These are phyloP conservation scores for Andrena flavipes DNA, from an alignment of 2,888 invertebrate genomes.

Conservation along the genomic window DNA sequence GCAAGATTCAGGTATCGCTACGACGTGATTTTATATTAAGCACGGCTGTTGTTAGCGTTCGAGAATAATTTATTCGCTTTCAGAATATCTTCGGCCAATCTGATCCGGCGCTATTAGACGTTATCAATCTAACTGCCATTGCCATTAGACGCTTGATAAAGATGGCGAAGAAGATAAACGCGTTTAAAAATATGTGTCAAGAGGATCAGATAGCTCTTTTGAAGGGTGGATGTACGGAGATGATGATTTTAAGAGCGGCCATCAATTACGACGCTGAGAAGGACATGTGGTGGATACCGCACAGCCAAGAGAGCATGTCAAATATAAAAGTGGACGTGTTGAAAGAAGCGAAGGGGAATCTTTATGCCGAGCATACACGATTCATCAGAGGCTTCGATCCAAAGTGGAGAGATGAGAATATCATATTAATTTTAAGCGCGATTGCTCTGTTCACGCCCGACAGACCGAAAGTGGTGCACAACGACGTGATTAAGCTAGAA, in stretches of 20 bases:
- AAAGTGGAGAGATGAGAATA: slow-evolving; percentile 95
- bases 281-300: slow-evolving; percentile 96
- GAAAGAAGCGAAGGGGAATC: slow-evolving; percentile 95
- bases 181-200: slow-evolving; percentile 97
- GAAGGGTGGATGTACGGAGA: slow-evolving; percentile 98
- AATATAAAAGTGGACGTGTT: slow-evolving; percentile 95
- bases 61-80: slow-evolving; percentile 45
- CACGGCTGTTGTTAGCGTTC: not conserved
- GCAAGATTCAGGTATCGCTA: slow-evolving; percentile 86
- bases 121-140: slow-evolving; percentile 96
- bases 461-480: slow-evolving; percentile 91
- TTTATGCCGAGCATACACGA: slow-evolving; percentile 94
- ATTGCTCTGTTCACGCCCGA: slow-evolving; percentile 96
- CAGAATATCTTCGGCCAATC: slow-evolving; percentile 81
- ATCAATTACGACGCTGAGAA: slow-evolving; percentile 96
- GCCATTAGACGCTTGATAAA: slow-evolving; percentile 95
- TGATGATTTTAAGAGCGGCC: slow-evolving; percentile 97
- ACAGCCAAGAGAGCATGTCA: slow-evolving; percentile 90
- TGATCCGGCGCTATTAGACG: slow-evolving; percentile 91
- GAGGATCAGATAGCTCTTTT: slow-evolving; percentile 95
- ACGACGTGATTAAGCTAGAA: slow-evolving; percentile 93
- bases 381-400: slow-evolving; percentile 95
- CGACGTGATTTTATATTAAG: not conserved
- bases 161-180: slow-evolving; percentile 94
- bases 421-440: slow-evolving; percentile 96